Conservation (phyloP, 2,888 invertebrate genomes). For the Drosophila recens region DNA sequence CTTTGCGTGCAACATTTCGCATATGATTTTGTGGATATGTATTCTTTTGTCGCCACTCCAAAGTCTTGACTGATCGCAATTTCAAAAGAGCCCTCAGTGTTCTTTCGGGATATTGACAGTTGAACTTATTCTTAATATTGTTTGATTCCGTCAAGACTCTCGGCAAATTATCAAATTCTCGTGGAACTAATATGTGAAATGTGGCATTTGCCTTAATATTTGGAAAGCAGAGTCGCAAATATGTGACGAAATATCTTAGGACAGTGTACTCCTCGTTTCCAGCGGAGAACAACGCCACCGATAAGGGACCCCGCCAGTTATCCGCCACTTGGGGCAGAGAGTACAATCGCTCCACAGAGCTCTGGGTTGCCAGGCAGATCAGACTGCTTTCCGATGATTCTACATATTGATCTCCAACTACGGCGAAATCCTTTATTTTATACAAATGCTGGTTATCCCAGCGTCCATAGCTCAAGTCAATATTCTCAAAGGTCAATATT, state of each 20-base stretch:
- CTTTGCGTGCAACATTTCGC: slow-evolving; percentile 93
- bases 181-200: slow-evolving; percentile 91
- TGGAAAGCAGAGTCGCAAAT: slow-evolving; percentile 91
- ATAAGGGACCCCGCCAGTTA: slow-evolving; percentile 95
- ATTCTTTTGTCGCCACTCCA: slow-evolving; percentile 90
- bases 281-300: slow-evolving; percentile 92
- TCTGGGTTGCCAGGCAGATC: slow-evolving; percentile 93
- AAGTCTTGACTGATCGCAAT: slow-evolving; percentile 87
- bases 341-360: slow-evolving; percentile 92
- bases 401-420: slow-evolving; percentile 89
- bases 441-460: slow-evolving; percentile 91
- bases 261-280: slow-evolving; percentile 91
- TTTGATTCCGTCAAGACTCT: slow-evolving; percentile 51
- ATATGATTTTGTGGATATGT: slow-evolving; percentile 96
- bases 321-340: slow-evolving; percentile 92
- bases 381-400: slow-evolving; percentile 80
- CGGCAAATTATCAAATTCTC: slow-evolving; percentile 80
- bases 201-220: slow-evolving; percentile 90
- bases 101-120: slow-evolving; percentile 90
- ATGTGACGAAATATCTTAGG: slow-evolving; percentile 90
- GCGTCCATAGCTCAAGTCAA: slow-evolving; percentile 89
- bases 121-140: slow-evolving; percentile 74
- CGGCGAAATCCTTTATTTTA: slow-evolving; percentile 90
- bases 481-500: slow-evolving; percentile 86
- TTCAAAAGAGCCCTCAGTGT: slow-evolving; percentile 88